A percentile compares a stretch with the other conserved stretches of the same genome.
These are phyloP conservation scores for Nebria salina DNA, from an alignment of 2,888 invertebrate genomes.

Conservation along the genomic window DNA sequence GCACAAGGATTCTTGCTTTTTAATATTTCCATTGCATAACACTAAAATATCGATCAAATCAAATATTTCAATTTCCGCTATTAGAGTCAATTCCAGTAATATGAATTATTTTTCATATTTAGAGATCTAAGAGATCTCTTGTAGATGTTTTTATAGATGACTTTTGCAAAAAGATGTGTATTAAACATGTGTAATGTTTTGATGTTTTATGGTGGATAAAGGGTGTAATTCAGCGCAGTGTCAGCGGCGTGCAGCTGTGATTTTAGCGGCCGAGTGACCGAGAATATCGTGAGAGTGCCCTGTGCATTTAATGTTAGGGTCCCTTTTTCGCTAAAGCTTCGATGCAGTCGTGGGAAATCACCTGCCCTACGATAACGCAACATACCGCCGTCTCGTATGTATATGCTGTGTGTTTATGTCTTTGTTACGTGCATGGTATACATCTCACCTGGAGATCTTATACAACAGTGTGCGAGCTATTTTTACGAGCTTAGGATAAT, in stretches of 20 bases:
- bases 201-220: not conserved
- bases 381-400: not conserved
- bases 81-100: too few relatives aligned
- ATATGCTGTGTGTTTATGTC: not conserved
- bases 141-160: too few relatives aligned
- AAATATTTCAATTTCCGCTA: too few relatives aligned
- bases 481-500: not conserved
- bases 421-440: not conserved
- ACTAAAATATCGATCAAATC: too few relatives aligned
- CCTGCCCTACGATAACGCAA: constrained; percentile 1
- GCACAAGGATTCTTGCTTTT: too few relatives aligned
- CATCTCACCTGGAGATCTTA: constrained; percentile 1
- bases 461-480: not conserved
- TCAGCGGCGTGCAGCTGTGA: constrained; percentile 1
- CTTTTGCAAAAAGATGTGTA: too few relatives aligned
- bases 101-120: too few relatives aligned
- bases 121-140: too few relatives aligned
- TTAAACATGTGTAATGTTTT: not conserved
- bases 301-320: not conserved
- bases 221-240: not conserved
- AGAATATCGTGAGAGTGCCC: not conserved
- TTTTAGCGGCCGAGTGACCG: not conserved
- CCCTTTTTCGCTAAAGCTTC: not conserved
- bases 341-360: not conserved
- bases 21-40: too few relatives aligned